Conservation (phyloP, 2,888 invertebrate genomes). For the Himalopsyche tibetana region DNA sequence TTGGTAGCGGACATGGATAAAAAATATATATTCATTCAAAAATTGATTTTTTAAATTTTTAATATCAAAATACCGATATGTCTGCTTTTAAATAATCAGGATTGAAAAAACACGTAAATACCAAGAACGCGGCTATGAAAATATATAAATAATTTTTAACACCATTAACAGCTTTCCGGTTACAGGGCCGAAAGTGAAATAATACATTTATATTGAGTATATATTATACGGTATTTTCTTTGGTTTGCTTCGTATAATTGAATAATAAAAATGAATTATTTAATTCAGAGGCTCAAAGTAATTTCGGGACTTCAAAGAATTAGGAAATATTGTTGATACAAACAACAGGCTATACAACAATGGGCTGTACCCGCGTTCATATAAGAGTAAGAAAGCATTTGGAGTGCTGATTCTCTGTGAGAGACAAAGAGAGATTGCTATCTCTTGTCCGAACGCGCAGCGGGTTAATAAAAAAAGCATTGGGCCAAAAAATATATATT, state of each 20-base stretch:
- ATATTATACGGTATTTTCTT: no score
- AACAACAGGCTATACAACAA: slow-evolving; percentile 3
- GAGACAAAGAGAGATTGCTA: slow-evolving; percentile 48
- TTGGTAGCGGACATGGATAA: no score
- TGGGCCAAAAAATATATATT: neutral
- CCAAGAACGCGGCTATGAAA: no score
- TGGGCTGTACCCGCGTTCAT: neutral
- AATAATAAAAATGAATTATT: slow-evolving; percentile 9
- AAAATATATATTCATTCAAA: no score
- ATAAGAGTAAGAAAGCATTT: slow-evolving; percentile 6
- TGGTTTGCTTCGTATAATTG: neutral
- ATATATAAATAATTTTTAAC: no score
- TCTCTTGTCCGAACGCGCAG: slow-evolving; percentile 39
- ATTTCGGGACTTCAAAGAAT: slow-evolving; percentile 31
- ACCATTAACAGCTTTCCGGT: no score
- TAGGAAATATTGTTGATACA: slow-evolving; percentile 34
- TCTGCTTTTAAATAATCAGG: no score
- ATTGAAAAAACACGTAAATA: no score
- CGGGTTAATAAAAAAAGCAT: neutral
- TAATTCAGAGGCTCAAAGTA: neutral
- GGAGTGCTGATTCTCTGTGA: slow-evolving; percentile 16
- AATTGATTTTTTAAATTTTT: no score
- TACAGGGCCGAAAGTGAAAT: no score
- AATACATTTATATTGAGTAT: no score
- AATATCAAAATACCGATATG: no score